Evolutionary conservation across 2,797 vertebrate genomes (phyloP), one percentile per base, ranked within the genome.

Genomic region (Phoebastria nigripes): DNA sequence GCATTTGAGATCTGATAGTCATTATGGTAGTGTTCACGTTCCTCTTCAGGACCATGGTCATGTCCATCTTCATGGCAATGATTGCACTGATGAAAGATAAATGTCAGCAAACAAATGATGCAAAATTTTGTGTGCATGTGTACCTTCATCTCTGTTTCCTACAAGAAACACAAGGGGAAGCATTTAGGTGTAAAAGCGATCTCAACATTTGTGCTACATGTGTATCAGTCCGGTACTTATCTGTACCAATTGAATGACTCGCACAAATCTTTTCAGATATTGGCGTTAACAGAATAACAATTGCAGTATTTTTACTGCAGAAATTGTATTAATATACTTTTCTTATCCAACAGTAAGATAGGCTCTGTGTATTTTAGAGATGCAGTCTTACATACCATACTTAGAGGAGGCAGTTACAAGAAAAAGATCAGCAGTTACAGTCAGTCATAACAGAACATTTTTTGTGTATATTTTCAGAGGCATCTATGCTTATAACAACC

Each of bases 41-140:
- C 83, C 59, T 93, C 87, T 55, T 95, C 86, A 62, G 77, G 97
- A 96, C 82, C 97, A 17, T 65, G 98, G 90, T 98, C 98, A 85
- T 99, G 98, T 29, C 96, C 98, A 70, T 98, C 98, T 82, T 96
- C 98, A 83, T 99, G 99, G 97, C 99, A 99, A 93, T 98, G 99
- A 98, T 98, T 98, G 97, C 99, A 99, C 87, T 99, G 99, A 96
- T 99, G 99, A 97, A 99, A 99, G 95, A 99, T 96, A 97, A 99
- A 99, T 73, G 99, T 99, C 98, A 99, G 98, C 98, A 99, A 98
- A 97, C 99, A 99, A 97, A 99, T 98, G 98, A 99, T 98, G 98
- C 99, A 99, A 97, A 99, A 99, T 97, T 98, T 99, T 90, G 99
- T 99, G 98, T 99, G 99, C 95, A 98, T 97, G 94, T 99, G 99